Base-by-base conservation (phyloP, 2,888 invertebrate species). In the Lymantria dispar region DNA sequence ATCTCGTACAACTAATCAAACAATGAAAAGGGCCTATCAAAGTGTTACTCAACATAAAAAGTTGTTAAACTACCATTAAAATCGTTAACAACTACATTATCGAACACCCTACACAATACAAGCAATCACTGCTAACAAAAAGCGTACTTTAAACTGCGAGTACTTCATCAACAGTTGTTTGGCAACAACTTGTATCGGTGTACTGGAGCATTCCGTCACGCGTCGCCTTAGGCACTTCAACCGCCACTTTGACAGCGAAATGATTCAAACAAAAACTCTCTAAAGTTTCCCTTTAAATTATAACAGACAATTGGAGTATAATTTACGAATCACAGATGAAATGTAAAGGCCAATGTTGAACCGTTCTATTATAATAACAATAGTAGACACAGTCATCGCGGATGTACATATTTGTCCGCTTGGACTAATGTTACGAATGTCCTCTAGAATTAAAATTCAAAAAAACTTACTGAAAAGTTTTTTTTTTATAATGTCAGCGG, bases 151-250 rank as follows among this genome's bases (percentile, higher is more conserved):
- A 47, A 55, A 56, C 42, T 53, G 51, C 62, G 42, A 65, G 65
- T 61, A 62, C 58, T 64, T 54, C 56, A 64, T 64, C 65, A 68
- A 60, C 60, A 66, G 62, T 72, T 77, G 73, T 76, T 75, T 73
- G 70, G 70, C 68, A 74, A 70, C 22, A 22, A 68, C 60, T 60
- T 36, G 45, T 43, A 52, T 42, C 43, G 14, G 29, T 13, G 56
- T 63, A 58, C 58, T 59, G 60, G 68, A 55, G 71, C 82, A 80
- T 82, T 79, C 80, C 79, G 71, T 78, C 82, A 79, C 78, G 78
- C 66, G 63, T 59, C 59, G 63, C 76, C 66, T 60, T 55, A 65
- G 75, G 72, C 68, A 33, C 31, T 55, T 38, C 40, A 12, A 22
- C 52, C 58, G 54, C 53, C 65, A 60, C 68, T 69, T 68, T 74